Base-by-base conservation (phyloP, 2,797 vertebrate genomes). In the Semaprochilodus insignis region DNA sequence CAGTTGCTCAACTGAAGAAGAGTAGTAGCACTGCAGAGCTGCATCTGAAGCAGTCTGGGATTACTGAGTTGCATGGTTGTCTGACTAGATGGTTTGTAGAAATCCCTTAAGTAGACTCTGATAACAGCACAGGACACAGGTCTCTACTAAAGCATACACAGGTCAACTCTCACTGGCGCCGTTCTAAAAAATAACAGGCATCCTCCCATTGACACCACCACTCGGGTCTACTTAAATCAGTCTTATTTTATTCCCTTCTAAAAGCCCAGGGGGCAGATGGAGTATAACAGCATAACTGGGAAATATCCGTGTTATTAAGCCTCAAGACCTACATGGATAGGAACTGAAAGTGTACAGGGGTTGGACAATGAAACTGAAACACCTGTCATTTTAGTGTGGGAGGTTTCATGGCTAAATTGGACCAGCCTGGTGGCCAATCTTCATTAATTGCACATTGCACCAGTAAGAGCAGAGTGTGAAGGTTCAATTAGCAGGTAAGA, bases 11-110 rank as follows among this genome's bases (percentile, higher is more conserved):
- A 17, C 4, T 51, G 2, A 23, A 31, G 13, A 48, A 69, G 8
- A 21, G 34, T 5, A 69, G 19, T n/a, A 34, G 34, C 27, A 31
- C 14, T 31, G 17, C 36, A n/a, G 16, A n/a, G 10, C 16, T 11
- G 3, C 2, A 23, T 10, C 60, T 60, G 51, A 27, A 5, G 80
- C 82, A 78, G 74, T 59, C 71, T n/a, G 74, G 78, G 81, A 86
- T 86, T 86, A 88, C 54, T 67, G 77, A 85, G 77, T 87, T 88
- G 79, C 84, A 48, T 6, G 4, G 19, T 16, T 36, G 27, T 55
- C 60, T 48, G 51, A 34, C 21, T 81, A 65, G 57, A 79, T 60
- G 65, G 72, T 60, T 52, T 54, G 71, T 80, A 51, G 74, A 74
- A 77, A 62, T 85, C 84, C 72, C 83, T 70, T 52, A 74, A 78